Conservation (phyloP, 1,140 invertebrate genomes). For the Heliothis subflexa region DNA sequence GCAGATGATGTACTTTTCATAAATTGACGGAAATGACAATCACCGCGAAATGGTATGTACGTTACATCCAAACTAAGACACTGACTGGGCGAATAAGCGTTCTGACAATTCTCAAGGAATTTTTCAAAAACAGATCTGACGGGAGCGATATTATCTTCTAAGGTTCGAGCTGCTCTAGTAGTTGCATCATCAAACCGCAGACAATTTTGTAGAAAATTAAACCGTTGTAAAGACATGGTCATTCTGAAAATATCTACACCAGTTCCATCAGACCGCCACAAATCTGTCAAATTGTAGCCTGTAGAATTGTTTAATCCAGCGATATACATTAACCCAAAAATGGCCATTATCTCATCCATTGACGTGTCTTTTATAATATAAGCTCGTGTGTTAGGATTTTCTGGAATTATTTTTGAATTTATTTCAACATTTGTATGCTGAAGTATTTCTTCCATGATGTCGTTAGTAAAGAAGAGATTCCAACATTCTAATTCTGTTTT, state of each 20-base stretch:
- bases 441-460: background rate
- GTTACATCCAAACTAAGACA: background rate
- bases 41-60: background rate
- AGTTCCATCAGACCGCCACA: background rate
- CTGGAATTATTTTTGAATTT: background rate
- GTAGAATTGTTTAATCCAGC: conserved; percentile 5
- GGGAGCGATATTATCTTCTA: background rate
- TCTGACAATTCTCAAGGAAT: background rate
- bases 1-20: background rate
- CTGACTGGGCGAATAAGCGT: background rate
- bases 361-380: background rate
- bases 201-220: background rate
- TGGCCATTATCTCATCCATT: conserved; percentile 7
- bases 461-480: background rate
- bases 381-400: background rate
- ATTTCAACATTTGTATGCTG: background rate
- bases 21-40: background rate
- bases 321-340: conserved; percentile 1
- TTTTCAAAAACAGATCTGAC: background rate
- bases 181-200: conserved; percentile 17
- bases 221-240: background rate
- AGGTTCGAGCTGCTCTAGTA: background rate
- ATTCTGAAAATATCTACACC: conserved; percentile 8
- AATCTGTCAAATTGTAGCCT: background rate
- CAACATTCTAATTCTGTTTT: conserved; percentile 11